Conservation (phyloP, 2,797 vertebrate species). For the Triplophysa bombifrons region DNA sequence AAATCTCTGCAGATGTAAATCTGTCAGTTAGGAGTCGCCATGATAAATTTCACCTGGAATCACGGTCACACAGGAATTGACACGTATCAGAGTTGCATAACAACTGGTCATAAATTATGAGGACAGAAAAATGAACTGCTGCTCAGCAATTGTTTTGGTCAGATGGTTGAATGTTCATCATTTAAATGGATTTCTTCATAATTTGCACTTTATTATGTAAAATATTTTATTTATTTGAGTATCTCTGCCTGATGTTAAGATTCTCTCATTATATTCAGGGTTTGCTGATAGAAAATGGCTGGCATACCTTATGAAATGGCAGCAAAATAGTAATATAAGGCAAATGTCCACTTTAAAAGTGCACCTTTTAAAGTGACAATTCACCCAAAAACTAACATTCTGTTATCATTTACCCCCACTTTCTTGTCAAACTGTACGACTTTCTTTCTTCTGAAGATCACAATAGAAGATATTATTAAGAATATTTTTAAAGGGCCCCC, state of each 20-base stretch:
- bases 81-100: background rate
- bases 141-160: slow-evolving; percentile 19
- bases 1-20: slow-evolving; percentile 3
- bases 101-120: slow-evolving; percentile 18
- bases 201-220: background rate
- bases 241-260: background rate
- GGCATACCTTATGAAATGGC: background rate
- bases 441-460: too few relatives aligned
- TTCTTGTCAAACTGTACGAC: too few relatives aligned
- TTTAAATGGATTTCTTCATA: background rate
- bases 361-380: background rate
- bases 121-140: background rate
- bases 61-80: background rate
- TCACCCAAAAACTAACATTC: too few relatives aligned
- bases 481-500: too few relatives aligned
- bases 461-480: too few relatives aligned
- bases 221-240: background rate
- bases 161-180: background rate
- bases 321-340: too few relatives aligned
- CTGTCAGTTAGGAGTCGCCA: slow-evolving; percentile 10
- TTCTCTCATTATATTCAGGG: background rate
- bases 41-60: slow-evolving; percentile 31
- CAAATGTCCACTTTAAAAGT: background rate
- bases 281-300: background rate
- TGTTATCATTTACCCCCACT: too few relatives aligned